A percentile compares a stretch with the other conserved stretches of the same genome.
Conservation (phyloP, 2,797 vertebrate species). For the Zenarchopterus dispar region DNA sequence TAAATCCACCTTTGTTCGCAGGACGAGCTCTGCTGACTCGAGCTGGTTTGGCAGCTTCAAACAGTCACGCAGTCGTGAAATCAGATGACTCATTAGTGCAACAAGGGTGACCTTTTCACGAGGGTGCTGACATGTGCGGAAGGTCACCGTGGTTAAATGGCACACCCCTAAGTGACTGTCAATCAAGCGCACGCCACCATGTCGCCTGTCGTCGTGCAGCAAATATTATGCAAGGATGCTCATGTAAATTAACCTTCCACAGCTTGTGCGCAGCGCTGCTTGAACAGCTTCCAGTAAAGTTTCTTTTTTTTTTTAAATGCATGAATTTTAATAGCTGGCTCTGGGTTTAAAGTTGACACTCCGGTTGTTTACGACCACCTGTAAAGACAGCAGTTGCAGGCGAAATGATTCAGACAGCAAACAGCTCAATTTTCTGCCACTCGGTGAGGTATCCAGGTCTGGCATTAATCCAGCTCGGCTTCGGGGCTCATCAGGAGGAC, state of each 20-base stretch:
- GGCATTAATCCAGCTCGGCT: constrained; percentile 64
- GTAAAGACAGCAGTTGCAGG: constrained; percentile 44
- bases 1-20: constrained; percentile 4
- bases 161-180: constrained; percentile 79
- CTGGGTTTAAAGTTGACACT: constrained; percentile 16
- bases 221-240: constrained; percentile 65
- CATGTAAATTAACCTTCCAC: constrained; percentile 56
- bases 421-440: constrained; percentile 62
- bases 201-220: constrained; percentile 69
- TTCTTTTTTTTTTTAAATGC: constrained; percentile 17
- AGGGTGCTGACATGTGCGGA: constrained; percentile 77
- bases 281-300: constrained; percentile 29
- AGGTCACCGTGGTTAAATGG: constrained; percentile 80
- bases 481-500: constrained; percentile 76
- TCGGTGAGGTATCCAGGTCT: constrained; percentile 59
- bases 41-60: constrained; percentile 38
- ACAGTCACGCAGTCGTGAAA: constrained; percentile 46
- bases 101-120: constrained; percentile 83
- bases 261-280: constrained; percentile 17
- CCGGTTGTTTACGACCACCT: constrained; percentile 48
- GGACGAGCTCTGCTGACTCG: not conserved
- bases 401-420: constrained; percentile 38
- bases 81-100: constrained; percentile 81
- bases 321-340: constrained; percentile 28
- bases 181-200: constrained; percentile 68